Evolutionary conservation across 2,113 vertebrate species (phyloP).

Genomic region (Orientallactaga bullata): DNA sequence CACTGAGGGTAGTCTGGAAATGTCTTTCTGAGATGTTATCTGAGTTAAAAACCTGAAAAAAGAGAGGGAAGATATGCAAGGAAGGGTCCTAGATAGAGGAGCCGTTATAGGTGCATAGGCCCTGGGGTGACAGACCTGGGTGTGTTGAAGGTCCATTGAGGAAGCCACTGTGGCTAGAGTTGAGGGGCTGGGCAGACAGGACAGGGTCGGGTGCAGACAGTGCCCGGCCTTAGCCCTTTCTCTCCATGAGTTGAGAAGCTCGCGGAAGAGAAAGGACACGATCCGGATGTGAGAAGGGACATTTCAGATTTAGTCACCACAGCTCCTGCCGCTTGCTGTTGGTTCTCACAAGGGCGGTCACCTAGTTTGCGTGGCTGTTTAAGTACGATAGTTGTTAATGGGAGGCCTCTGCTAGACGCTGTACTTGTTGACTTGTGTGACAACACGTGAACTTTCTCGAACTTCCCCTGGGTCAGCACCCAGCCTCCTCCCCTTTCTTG

Average conservation of each 20-base stretch:
- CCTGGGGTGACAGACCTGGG: neutral
- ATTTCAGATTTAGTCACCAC: neutral
- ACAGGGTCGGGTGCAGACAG: neutral
- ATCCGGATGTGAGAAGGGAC: slow-evolving; percentile 40
- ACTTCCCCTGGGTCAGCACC: neutral
- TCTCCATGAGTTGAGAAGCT: slow-evolving; percentile 14
- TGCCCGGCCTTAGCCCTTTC: neutral
- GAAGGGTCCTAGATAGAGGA: neutral
- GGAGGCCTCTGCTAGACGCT: slow-evolving; percentile 11
- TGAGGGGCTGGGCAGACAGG: neutral
- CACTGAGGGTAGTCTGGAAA: neutral
- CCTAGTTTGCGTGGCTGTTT: slow-evolving; percentile 61
- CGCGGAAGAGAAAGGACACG: neutral
- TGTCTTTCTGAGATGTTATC: slow-evolving; percentile 1
- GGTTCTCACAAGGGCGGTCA: slow-evolving; percentile 63
- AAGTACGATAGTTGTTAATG: slow-evolving; percentile 65
- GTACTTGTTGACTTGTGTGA: slow-evolving; percentile 62
- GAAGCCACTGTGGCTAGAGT: neutral
- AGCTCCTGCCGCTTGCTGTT: slow-evolving; percentile 59
- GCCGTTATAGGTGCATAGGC: neutral
- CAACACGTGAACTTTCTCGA: slow-evolving; percentile 48
- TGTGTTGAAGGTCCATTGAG: neutral
- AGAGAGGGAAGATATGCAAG: neutral
- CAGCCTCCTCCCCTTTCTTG: neutral
- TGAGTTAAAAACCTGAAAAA: neutral